Evolutionary conservation across 2,113 vertebrate genomes (phyloP).

Genomic region (Pristiophorus japonicus): DNA sequence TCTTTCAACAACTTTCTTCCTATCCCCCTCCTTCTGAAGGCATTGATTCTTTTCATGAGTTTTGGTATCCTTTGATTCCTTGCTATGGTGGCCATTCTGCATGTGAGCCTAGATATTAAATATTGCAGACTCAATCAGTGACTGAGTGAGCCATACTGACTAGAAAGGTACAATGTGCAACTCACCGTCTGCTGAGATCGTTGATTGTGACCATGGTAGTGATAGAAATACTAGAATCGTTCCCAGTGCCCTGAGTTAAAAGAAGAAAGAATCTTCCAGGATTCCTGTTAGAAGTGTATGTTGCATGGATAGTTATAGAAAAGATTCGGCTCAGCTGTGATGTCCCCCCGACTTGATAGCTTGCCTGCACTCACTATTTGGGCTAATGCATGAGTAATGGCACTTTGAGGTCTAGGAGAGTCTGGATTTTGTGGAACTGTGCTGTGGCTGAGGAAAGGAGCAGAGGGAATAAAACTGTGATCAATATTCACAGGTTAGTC

Average conservation of each 20-base stretch:
- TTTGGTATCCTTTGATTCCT: too few species aligned
- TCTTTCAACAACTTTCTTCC: too few species aligned
- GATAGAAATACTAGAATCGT: not conserved
- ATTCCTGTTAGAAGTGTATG: not conserved
- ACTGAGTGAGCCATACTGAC: not conserved
- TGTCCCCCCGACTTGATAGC: not conserved
- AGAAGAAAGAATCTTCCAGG: not conserved
- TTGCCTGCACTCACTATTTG: not conserved
- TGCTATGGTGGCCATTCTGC: too few species aligned
- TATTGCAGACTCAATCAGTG: not conserved
- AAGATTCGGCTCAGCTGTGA: not conserved
- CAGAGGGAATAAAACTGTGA: not conserved
- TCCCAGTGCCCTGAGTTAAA: not conserved
- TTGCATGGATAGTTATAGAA: not conserved
- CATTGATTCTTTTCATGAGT: too few species aligned
- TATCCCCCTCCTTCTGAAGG: too few species aligned
- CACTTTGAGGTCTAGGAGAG: not conserved
- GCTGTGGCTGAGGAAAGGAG: not conserved
- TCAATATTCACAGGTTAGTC: not conserved
- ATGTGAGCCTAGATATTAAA: not conserved
- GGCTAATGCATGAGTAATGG: not conserved
- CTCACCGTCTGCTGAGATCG: not conserved
- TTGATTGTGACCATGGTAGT: not conserved
- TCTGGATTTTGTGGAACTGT: not conserved
- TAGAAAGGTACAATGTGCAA: not conserved